Conservation (phyloP, 1,140 invertebrate genomes). For the Zophobas atratus region DNA sequence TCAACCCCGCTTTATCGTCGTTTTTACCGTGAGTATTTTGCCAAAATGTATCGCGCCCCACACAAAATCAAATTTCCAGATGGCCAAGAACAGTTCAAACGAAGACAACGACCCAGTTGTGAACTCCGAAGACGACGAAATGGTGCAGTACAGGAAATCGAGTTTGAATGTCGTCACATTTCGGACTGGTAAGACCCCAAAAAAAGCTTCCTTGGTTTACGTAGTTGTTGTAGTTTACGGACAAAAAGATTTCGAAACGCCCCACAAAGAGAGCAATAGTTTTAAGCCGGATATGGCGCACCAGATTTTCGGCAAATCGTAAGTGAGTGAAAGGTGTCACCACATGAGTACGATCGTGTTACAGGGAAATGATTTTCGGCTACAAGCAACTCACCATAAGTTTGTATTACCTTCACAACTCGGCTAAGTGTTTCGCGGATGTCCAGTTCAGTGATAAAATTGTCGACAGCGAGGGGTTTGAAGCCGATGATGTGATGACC, state of each 20-base stretch:
- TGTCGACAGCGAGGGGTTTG: slow-evolving; percentile 71
- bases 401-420: slow-evolving; percentile 87
- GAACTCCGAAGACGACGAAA: slow-evolving; percentile 6
- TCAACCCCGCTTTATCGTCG: too few relatives aligned
- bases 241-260: slow-evolving; percentile 49
- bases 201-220: neutral
- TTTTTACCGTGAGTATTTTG: too few relatives aligned
- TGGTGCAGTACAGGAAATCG: neutral
- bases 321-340: neutral
- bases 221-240: slow-evolving; percentile 52
- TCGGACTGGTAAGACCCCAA: neutral
- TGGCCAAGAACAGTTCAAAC: neutral
- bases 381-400: slow-evolving; percentile 88
- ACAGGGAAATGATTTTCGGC: slow-evolving; percentile 91
- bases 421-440: slow-evolving; percentile 81
- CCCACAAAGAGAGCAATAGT: slow-evolving; percentile 9
- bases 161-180: neutral
- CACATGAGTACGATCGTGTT: slow-evolving; percentile 27
- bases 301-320: slow-evolving; percentile 91
- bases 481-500: slow-evolving; percentile 87
- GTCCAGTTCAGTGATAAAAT: slow-evolving; percentile 78
- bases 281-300: slow-evolving; percentile 94
- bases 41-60: too few relatives aligned
- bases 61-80: neutral
- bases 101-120: neutral